Conservation (phyloP, 2,888 invertebrate species). For the Eucriotettix oculatus region DNA sequence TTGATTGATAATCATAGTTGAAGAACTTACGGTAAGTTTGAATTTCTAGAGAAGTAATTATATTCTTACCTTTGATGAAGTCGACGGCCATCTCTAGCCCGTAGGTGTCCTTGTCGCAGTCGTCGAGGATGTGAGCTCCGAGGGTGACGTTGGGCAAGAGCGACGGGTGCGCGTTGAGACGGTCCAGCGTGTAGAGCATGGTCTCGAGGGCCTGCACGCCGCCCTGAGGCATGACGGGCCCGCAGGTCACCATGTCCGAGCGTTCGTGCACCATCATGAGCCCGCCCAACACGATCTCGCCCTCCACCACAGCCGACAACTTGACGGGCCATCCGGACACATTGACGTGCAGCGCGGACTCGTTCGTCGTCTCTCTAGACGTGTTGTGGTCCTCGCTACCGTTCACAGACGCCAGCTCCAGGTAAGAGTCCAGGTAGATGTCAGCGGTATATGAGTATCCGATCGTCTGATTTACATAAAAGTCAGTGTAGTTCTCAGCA, state of each 20-base stretch:
- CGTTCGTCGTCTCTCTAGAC: too few species aligned
- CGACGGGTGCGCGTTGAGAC: constrained; percentile 46
- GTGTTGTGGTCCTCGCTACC: too few species aligned
- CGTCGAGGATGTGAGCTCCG: constrained; percentile 80
- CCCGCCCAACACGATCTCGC: constrained; percentile 76
- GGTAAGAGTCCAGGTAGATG: too few species aligned
- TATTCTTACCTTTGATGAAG: constrained; percentile 90
- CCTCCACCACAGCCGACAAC: constrained; percentile 71
- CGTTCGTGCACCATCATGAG: constrained; percentile 92
- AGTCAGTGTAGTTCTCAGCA: too few species aligned
- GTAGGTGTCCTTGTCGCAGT: constrained; percentile 91
- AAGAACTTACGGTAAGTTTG: too few species aligned
- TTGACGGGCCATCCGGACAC: constrained; percentile 60
- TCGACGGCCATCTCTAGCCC: constrained; percentile 91
- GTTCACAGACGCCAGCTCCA: too few species aligned
- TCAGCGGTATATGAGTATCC: too few species aligned
- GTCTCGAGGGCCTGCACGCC: constrained; percentile 77
- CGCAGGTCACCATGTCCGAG: constrained; percentile 74
- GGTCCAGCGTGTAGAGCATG: constrained; percentile 80
- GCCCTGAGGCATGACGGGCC: constrained; percentile 88
- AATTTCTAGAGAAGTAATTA: not conserved
- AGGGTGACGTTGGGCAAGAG: constrained; percentile 60
- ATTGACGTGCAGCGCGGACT: too few species aligned
- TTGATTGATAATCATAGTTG: too few species aligned
- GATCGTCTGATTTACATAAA: too few species aligned